phyloP scores from a whole-genome alignment of 2,888 invertebrate genomes.

The Lepidocyrtinus sp. region DNA sequence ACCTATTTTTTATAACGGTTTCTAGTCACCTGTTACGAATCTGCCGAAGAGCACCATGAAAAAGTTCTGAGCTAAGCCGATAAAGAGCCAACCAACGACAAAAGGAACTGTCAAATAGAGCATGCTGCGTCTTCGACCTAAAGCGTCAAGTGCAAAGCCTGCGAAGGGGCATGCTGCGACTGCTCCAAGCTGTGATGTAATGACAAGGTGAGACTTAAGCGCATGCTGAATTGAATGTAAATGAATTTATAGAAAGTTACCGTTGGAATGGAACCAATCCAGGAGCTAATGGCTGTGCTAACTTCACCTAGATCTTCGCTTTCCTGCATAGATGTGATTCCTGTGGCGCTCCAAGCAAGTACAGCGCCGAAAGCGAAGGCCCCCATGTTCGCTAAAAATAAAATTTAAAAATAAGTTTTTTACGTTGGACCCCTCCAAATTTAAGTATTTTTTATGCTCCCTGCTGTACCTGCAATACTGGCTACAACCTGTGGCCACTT shows the following conservation, averaged over 20 bases:
- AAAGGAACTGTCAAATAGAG: conserved; percentile 71
- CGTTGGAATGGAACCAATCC: conserved; percentile 75
- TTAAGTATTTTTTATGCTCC: too few species aligned
- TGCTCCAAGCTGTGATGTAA: conserved; percentile 53
- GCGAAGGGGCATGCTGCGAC: conserved; percentile 68
- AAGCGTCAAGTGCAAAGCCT: conserved; percentile 68
- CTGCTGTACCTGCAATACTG: conserved; percentile 47
- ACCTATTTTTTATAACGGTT: not conserved
- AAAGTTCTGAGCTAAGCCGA: conserved; percentile 69
- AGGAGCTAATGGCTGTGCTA: conserved; percentile 75
- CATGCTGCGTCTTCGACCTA: conserved; percentile 65
- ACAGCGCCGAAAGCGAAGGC: conserved; percentile 67
- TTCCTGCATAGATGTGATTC: conserved; percentile 44
- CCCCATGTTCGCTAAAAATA: conserved; percentile 64
- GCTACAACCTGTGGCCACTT: conserved; percentile 57
- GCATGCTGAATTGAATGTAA: not conserved
- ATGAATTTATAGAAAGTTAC: conserved; percentile 31
- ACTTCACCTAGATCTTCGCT: conserved; percentile 70
- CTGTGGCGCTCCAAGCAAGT: conserved; percentile 63
- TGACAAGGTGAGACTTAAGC: not conserved
- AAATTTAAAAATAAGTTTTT: too few species aligned
- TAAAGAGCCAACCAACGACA: conserved; percentile 72
- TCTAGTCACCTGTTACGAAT: conserved; percentile 64
- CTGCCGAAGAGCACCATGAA: conserved; percentile 75
- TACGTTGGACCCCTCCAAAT: too few species aligned